Evolutionary conservation across 1,140 invertebrate genomes (phyloP).

Genomic region (Drepana arcuata): DNA sequence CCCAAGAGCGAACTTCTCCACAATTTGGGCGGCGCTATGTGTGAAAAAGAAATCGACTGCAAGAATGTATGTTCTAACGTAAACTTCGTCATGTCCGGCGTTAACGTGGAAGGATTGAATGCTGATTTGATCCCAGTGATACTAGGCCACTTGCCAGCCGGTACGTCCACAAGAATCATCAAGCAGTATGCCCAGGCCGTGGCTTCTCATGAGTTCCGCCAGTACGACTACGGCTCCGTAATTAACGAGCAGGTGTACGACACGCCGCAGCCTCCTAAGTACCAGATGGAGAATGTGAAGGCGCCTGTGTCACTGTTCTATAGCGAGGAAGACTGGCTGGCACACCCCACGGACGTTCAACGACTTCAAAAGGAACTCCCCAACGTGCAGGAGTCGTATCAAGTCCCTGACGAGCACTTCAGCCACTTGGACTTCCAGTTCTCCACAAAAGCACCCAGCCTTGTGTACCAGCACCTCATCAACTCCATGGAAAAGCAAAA

Average conservation of each 20-base stretch:
- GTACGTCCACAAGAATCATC: conserved; percentile 83
- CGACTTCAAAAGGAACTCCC: conserved; percentile 68
- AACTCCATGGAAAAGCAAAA: conserved; percentile 32
- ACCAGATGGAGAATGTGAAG: conserved; percentile 74
- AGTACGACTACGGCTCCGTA: conserved; percentile 69
- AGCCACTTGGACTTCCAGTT: conserved; percentile 83
- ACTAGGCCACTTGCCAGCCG: conserved; percentile 82
- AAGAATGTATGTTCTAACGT: conserved; percentile 74
- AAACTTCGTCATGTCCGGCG: conserved; percentile 74
- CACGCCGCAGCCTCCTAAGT: conserved; percentile 74
- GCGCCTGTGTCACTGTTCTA: conserved; percentile 79
- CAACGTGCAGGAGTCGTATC: conserved; percentile 54
- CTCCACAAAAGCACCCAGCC: conserved; percentile 72
- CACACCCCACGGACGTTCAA: conserved; percentile 75
- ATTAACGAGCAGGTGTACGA: conserved; percentile 69
- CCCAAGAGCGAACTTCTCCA: conserved; percentile 68
- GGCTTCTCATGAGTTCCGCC: conserved; percentile 50
- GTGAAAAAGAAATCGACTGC: conserved; percentile 61
- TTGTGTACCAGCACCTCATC: conserved; percentile 70
- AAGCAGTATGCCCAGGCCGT: conserved; percentile 79
- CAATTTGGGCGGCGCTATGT: conserved; percentile 68
- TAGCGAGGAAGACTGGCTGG: conserved; percentile 77
- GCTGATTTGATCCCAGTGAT: conserved; percentile 77
- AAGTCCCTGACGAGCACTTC: conserved; percentile 74
- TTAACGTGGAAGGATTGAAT: conserved; percentile 66